phyloP scores from a whole-genome alignment of 2,888 invertebrate genomes.

The Teinopalpus imperialis region DNA sequence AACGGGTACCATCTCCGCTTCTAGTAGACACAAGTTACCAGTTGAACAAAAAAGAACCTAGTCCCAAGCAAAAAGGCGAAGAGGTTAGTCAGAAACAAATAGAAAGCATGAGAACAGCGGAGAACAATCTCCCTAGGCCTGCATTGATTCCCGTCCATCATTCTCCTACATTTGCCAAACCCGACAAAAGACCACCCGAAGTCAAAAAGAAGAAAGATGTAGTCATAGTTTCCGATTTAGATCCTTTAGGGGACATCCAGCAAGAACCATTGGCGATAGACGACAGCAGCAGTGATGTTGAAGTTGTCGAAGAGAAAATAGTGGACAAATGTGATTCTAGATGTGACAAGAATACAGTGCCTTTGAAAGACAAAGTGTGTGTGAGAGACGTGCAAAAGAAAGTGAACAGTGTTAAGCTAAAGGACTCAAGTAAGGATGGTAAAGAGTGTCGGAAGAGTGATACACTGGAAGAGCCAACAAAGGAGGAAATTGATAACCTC shows the following conservation, averaged over 20 bases:
- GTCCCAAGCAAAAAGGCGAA: conserved; percentile 53
- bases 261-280: conserved; percentile 62
- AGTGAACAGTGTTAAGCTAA: conserved; percentile 37
- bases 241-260: conserved; percentile 56
- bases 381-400: conserved; percentile 40
- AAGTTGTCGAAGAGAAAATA: conserved; percentile 60
- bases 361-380: conserved; percentile 60
- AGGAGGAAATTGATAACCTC: conserved; percentile 60
- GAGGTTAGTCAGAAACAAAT: conserved; percentile 61
- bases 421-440: conserved; percentile 38
- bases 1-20: conserved; percentile 48
- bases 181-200: conserved; percentile 67
- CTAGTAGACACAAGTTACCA: conserved; percentile 62
- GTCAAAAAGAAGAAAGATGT: conserved; percentile 69
- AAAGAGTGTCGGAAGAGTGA: conserved; percentile 27
- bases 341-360: conserved; percentile 60
- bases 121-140: conserved; percentile 68
- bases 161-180: conserved; percentile 72
- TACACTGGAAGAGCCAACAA: conserved; percentile 48
- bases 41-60: conserved; percentile 51
- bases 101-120: conserved; percentile 59
- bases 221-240: conserved; percentile 64
- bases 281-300: conserved; percentile 77
- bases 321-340: conserved; percentile 50
- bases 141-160: conserved; percentile 61